Evolutionary conservation across 2,113 vertebrate species (phyloP), one percentile per base, ranked within the genome.

Genomic region (Oncorhynchus nerka): DNA sequence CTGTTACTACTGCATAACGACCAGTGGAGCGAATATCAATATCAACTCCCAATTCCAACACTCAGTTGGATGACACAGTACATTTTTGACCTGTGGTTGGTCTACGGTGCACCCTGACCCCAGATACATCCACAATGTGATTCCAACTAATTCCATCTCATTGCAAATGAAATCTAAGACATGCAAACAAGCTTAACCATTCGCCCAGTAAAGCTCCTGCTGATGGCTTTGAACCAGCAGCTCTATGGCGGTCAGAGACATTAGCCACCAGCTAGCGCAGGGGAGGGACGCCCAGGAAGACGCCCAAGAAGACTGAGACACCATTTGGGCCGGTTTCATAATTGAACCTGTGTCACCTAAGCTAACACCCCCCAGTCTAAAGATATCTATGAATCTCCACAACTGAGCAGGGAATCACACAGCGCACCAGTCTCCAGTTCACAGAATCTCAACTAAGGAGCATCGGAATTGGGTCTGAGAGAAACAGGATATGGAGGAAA

Each of bases 301-400:
- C 15, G 51, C 51, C 51, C 51, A 55, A 55, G 51, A 55, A 55
- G 13, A 55, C 51, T 55, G 74, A 75, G 78, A 79, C 71, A 86
- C 84, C 66, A 90, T 90, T 89, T 88, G 81, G 79, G 75, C 70
- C 39, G 74, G 15, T 55, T 55, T 55, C 78, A 74, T 89, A 91
- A 91, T 88, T 90, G 85, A 82, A 2, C 39, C 39, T 45, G 85
- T 77, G 75, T 84, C 2, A 34, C 84, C 79, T 73, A 79, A 84
- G 61, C 15, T 51, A 77, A 78, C 16, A 48, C 80, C 86, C 81
- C 15, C 4, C 0, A 62, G 81, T 32, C 15, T 48, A 48, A 55
- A 69, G 1, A 4, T 70, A 83, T 88, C 39, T 70, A 89, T 87
- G 65, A 82, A 83, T 83, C 83, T 76, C 61, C 62, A 71, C 78